These are phyloP conservation scores for Rhodophaea formosa DNA, from an alignment of 2,888 invertebrate species.

Conservation along the genomic window DNA sequence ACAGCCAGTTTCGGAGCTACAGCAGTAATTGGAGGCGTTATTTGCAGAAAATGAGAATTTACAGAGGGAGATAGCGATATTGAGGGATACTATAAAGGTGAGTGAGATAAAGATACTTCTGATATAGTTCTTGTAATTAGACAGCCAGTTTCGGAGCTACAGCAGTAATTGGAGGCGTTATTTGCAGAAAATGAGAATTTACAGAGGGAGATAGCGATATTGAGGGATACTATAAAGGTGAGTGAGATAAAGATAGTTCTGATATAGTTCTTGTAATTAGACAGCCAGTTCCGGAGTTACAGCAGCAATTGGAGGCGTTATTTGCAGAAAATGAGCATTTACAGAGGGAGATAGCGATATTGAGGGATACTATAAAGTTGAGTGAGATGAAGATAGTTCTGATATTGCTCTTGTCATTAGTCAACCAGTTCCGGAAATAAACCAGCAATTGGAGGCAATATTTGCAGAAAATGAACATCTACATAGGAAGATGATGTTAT, in stretches of 20 bases:
- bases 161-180: conserved; percentile 95
- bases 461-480: conserved; percentile 97
- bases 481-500: conserved; percentile 86
- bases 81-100: conserved; percentile 96
- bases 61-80: conserved; percentile 94
- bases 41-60: conserved; percentile 97
- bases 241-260: background rate
- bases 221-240: conserved; percentile 86
- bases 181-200: conserved; percentile 75
- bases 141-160: conserved; percentile 94
- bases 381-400: background rate
- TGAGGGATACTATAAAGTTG: conserved; percentile 91
- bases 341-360: conserved; percentile 94
- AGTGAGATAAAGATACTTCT: conserved; percentile 19
- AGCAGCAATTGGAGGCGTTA: conserved; percentile 94
- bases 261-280: conserved; percentile 77
- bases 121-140: conserved; percentile 85
- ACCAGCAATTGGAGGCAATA: conserved; percentile 95
- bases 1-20: conserved; percentile 94
- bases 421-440: no score
- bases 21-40: conserved; percentile 95
- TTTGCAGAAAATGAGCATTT: conserved; percentile 97
- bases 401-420: background rate
- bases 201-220: conserved; percentile 94
- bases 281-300: conserved; percentile 94